These are phyloP conservation scores for Lepeophtheirus nordmannii DNA, from an alignment of 2,888 invertebrate genomes.

Conservation along the genomic window DNA sequence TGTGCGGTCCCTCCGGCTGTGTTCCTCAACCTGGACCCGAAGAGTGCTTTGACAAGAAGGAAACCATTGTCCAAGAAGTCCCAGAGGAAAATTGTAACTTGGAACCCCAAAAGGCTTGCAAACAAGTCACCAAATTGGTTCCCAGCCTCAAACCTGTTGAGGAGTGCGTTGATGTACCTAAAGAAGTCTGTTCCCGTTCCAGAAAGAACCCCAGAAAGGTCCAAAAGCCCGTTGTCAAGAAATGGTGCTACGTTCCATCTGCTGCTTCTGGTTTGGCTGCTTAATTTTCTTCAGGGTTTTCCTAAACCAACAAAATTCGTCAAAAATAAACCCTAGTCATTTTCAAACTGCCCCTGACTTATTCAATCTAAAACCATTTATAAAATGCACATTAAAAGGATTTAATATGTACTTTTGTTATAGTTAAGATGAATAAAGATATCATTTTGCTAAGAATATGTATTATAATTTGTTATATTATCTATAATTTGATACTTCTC, in stretches of 20 bases:
- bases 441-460: too few species aligned
- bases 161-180: conserved; percentile 14
- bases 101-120: conserved; percentile 15
- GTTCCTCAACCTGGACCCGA: conserved; percentile 12
- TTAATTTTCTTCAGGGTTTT: not conserved
- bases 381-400: too few species aligned
- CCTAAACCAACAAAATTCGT: too few species aligned
- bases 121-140: conserved; percentile 16
- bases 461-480: too few species aligned
- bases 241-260: conserved; percentile 19
- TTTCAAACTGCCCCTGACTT: too few species aligned
- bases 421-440: too few species aligned
- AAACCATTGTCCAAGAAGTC: conserved; percentile 19
- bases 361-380: too few species aligned
- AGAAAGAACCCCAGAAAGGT: conserved; percentile 15
- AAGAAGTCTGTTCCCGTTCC: conserved; percentile 13
- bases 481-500: too few species aligned
- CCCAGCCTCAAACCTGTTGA: conserved; percentile 14
- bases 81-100: conserved; percentile 11
- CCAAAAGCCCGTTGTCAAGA: conserved; percentile 16
- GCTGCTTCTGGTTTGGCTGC: conserved; percentile 5
- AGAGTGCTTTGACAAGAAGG: conserved; percentile 16
- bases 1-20: conserved; percentile 19
- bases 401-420: too few species aligned
- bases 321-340: too few species aligned